Conservation (phyloP, 2,113 vertebrate genomes). For the Kryptolebias marmoratus region DNA sequence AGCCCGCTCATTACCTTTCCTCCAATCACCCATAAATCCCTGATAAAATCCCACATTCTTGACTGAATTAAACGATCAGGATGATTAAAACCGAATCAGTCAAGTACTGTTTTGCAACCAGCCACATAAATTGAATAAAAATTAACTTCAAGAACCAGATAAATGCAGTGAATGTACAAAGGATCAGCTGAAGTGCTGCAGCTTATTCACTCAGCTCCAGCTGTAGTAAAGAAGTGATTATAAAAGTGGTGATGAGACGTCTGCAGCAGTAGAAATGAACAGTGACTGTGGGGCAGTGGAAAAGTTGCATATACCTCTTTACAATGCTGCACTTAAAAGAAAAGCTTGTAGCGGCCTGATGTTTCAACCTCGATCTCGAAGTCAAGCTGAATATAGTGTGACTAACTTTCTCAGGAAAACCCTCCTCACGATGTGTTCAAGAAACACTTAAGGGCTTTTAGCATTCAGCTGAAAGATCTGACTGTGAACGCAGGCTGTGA, state of each 20-base stretch:
- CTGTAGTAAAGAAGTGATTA: conserved; percentile 13
- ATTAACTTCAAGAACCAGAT: conserved; percentile 15
- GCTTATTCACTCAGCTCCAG: conserved; percentile 5
- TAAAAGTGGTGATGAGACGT: conserved; percentile 3
- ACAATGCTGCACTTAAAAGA: too few species aligned
- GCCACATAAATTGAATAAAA: background rate
- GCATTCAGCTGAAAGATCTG: background rate
- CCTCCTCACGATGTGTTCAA: background rate
- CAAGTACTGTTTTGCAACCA: background rate
- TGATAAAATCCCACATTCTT: background rate
- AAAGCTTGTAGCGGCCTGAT: too few species aligned
- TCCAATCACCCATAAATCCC: background rate
- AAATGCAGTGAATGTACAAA: conserved; percentile 3
- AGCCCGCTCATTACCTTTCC: background rate
- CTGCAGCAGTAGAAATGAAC: background rate
- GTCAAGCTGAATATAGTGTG: too few species aligned
- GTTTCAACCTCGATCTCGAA: too few species aligned
- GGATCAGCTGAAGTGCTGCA: conserved; percentile 4
- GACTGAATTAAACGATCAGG: background rate
- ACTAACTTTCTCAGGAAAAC: conserved; percentile 17
- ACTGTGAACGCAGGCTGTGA: background rate
- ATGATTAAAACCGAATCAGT: conserved; percentile 23
- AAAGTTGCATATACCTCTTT: background rate
- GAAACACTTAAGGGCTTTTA: background rate
- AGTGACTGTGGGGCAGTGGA: background rate